phyloP scores from a whole-genome alignment of 2,888 invertebrate species.

The Frankliniella fusca region DNA sequence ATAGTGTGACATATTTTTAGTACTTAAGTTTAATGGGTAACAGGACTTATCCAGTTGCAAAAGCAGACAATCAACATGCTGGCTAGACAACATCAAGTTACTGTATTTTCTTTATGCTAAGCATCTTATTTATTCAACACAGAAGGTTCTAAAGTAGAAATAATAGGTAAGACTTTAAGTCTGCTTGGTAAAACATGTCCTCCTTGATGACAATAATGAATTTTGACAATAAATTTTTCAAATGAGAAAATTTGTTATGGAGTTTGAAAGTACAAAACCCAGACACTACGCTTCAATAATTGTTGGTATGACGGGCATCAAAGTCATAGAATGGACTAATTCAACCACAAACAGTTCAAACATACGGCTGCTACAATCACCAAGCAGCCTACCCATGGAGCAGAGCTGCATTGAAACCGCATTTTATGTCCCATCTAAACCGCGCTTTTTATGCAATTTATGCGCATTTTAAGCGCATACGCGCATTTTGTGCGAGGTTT shows the following conservation, averaged over 20 bases:
- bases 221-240: constrained; percentile 25
- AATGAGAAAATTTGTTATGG: background rate
- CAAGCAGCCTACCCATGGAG: no score
- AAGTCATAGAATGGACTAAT: no score
- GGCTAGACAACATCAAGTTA: constrained; percentile 13
- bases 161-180: background rate
- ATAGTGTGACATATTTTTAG: background rate
- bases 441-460: no score
- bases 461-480: no score
- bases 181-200: constrained; percentile 23
- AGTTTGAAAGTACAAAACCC: no score
- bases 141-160: constrained; percentile 17
- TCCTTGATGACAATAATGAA: constrained; percentile 24
- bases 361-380: no score
- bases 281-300: no score
- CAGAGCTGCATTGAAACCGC: no score
- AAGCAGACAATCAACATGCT: constrained; percentile 26
- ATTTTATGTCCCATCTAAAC: no score
- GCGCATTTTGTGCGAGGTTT: no score
- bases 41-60: background rate
- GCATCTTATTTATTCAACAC: constrained; percentile 5
- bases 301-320: no score
- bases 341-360: no score
- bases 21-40: constrained; percentile 6
- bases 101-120: constrained; percentile 19